Evolutionary conservation across 2,113 vertebrate species (phyloP).

Genomic region (Eolophus roseicapilla): DNA sequence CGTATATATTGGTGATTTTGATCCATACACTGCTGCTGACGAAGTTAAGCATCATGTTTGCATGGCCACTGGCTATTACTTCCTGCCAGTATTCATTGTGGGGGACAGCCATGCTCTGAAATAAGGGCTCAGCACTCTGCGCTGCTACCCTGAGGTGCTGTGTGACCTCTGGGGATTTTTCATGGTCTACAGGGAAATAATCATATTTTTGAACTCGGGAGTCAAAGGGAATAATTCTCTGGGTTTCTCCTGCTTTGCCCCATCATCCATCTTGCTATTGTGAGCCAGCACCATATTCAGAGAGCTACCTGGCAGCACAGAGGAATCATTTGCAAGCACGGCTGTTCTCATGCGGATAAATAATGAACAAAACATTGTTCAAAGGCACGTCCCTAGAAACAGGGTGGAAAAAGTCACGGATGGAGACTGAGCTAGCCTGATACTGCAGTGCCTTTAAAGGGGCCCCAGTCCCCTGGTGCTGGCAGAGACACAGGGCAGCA

Average conservation of each 20-base stretch:
- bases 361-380: not conserved
- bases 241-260: not conserved
- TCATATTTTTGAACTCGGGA: not conserved
- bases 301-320: not conserved
- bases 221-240: not conserved
- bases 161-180: not conserved
- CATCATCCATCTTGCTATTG: not conserved
- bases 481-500: not conserved
- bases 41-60: not conserved
- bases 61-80: not conserved
- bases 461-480: no score
- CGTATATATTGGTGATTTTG: not conserved
- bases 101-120: not conserved
- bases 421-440: not conserved
- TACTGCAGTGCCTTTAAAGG: not conserved
- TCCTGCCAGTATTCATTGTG: not conserved
- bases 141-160: not conserved
- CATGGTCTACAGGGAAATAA: not conserved
- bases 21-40: not conserved
- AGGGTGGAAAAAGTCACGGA: rapidly evolving
- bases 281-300: not conserved
- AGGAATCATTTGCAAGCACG: not conserved
- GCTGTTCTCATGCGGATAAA: not conserved
- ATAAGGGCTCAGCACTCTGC: not conserved
- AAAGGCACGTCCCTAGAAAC: not conserved